A percentile compares a stretch with the other conserved stretches of the same genome.
Conservation (phyloP, 2,113 vertebrate genomes). For the Tetrao urogallus region DNA sequence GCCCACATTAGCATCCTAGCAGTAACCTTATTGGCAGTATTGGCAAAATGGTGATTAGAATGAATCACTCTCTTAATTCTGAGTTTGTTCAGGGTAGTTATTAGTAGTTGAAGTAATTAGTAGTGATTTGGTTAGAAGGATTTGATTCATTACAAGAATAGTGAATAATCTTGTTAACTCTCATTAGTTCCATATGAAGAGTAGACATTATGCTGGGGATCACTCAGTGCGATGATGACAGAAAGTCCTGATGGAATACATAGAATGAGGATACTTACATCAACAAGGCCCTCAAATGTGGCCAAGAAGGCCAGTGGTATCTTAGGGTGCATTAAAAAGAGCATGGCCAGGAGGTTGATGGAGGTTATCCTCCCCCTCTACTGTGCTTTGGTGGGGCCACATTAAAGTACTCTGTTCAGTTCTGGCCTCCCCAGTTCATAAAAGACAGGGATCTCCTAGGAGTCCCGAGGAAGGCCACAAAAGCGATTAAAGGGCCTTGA, state of each 20-base stretch:
- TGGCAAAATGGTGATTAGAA: conserved; percentile 3
- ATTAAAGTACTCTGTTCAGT: too few relatives aligned
- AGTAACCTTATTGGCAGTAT: conserved; percentile 8
- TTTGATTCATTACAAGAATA: background rate
- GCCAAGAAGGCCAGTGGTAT: too few relatives aligned
- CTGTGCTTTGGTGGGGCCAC: too few relatives aligned
- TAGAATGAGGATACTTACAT: background rate
- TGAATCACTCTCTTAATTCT: background rate
- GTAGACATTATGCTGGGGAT: background rate
- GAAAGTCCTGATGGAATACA: background rate
- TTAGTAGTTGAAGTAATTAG: conserved; percentile 22
- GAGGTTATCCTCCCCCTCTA: too few relatives aligned
- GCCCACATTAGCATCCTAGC: background rate
- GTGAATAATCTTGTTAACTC: background rate
- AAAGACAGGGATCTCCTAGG: too few relatives aligned
- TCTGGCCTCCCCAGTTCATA: too few relatives aligned
- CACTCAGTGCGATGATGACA: background rate
- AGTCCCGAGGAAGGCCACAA: too few relatives aligned
- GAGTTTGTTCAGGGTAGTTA: background rate
- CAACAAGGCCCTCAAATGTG: background rate
- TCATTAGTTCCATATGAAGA: background rate
- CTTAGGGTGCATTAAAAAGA: too few relatives aligned
- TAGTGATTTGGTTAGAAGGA: background rate
- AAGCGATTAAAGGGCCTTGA: too few relatives aligned
- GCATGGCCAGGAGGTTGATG: too few relatives aligned